phyloP scores from a whole-genome alignment of 2,888 invertebrate genomes.

The Esperia sulphurella region DNA sequence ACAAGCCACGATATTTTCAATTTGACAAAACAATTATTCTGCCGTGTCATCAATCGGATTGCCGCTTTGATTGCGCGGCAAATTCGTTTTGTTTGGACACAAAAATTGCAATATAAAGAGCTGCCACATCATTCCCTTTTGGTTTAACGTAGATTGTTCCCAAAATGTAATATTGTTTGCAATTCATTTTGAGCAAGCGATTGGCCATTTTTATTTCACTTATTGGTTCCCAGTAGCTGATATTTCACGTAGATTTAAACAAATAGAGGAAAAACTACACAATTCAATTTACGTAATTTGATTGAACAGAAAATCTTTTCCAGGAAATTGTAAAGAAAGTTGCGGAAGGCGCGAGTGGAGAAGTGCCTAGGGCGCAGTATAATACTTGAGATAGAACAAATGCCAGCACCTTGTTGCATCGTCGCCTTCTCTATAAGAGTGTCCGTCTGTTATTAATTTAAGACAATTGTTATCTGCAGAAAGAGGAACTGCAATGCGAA shows the following conservation, averaged over 20 bases:
- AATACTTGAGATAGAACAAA: slow-evolving; percentile 62
- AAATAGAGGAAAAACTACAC: slow-evolving; percentile 45
- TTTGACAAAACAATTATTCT: slow-evolving; percentile 78
- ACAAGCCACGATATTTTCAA: slow-evolving; percentile 71
- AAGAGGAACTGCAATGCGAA: too few species aligned
- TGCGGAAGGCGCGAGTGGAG: slow-evolving; percentile 48
- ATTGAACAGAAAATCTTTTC: slow-evolving; percentile 60
- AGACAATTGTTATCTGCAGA: slow-evolving; percentile 23
- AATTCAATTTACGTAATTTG: slow-evolving; percentile 62
- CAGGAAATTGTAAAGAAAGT: slow-evolving; percentile 61
- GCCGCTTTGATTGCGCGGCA: slow-evolving; percentile 79
- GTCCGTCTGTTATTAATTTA: slow-evolving; percentile 16
- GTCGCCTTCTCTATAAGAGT: slow-evolving; percentile 45
- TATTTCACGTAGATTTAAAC: slow-evolving; percentile 42
- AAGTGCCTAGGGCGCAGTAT: slow-evolving; percentile 57
- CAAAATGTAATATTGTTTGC: slow-evolving; percentile 78
- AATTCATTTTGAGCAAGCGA: slow-evolving; percentile 73
- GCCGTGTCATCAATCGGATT: slow-evolving; percentile 79
- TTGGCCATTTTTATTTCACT: slow-evolving; percentile 68
- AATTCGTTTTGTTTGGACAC: slow-evolving; percentile 79
- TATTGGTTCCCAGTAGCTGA: slow-evolving; percentile 61
- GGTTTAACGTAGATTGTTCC: slow-evolving; percentile 77
- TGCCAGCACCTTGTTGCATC: slow-evolving; percentile 52
- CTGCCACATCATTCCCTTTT: slow-evolving; percentile 79
- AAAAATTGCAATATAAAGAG: slow-evolving; percentile 80